Conservation (phyloP, 2,888 invertebrate genomes). For the Pheosia gnoma region DNA sequence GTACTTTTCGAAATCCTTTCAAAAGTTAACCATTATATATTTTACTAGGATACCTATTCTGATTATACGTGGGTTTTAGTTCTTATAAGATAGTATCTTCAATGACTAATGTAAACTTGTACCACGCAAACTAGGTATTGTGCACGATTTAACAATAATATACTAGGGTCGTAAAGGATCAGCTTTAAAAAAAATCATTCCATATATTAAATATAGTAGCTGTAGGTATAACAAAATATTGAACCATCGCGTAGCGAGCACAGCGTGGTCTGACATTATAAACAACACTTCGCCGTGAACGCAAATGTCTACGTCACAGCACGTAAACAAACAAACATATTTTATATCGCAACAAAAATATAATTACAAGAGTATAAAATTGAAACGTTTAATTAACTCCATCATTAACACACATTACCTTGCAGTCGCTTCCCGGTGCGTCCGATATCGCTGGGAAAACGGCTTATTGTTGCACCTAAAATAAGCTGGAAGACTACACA, state of each 20-base stretch:
- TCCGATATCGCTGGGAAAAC: conserved; percentile 38
- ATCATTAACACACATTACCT: conserved; percentile 53
- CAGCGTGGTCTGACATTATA: conserved; percentile 9
- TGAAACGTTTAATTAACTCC: conserved; percentile 40
- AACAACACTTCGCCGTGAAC: conserved; percentile 12
- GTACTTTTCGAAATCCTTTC: no score
- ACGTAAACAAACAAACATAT: conserved; percentile 18
- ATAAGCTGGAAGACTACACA: conserved; percentile 38
- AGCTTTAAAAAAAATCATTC: no score
- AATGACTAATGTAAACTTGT: no score
- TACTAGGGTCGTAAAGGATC: no score
- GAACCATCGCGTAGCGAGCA: conserved; percentile 12
- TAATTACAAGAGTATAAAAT: conserved; percentile 28
- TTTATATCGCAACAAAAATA: conserved; percentile 22
- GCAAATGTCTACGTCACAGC: conserved; percentile 16
- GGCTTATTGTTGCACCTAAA: conserved; percentile 41
- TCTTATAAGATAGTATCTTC: no score
- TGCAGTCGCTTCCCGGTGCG: conserved; percentile 45
- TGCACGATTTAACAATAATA: no score
- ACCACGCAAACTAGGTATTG: no score
- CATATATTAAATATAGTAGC: no score
- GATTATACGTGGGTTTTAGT: no score
- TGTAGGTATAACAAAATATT: background rate
- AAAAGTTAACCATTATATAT: no score
- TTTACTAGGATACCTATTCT: no score